Evolutionary conservation across 2,888 invertebrate genomes (phyloP), one percentile per base, ranked within the genome.

Genomic region (Carcina quercana): DNA sequence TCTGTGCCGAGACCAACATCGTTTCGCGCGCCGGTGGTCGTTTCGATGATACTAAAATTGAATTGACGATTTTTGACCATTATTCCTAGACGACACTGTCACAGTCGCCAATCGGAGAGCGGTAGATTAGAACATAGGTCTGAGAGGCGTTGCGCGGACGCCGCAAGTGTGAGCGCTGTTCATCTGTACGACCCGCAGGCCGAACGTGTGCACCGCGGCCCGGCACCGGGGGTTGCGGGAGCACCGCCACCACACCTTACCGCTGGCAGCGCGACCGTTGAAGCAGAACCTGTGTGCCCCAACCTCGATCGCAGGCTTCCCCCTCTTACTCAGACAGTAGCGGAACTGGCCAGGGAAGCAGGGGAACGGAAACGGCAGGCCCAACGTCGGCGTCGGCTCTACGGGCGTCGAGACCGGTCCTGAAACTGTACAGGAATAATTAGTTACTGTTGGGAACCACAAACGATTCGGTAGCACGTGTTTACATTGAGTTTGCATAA

Each of bases 241-340:
- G 46, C 83, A 83, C 0, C 83, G 69, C 83, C 83, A 83, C 83
- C 83, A 82, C 17, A 83, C 82, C 51, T 83, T 83, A 34, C 82
- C 83, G 41, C 82, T 80, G 14, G 82, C 83, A 3, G 83, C 82
- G 26, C 82, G 74, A 3, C 82, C 83, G 49, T 84, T 82, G 53
- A 80, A 82, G 50, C 82, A 84, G 47, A 84, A 84, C 42, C 83
- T 63, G 51, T 83, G 83, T 15, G 83, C 80, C 28, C 82, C 83
- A 37, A 83, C 78, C 48, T 83, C 82, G 37, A 84, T 83, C 15
- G 83, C 82, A 17, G 79, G 80, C 51, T 82, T 82, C 15, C 83
- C 84, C 2, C 83, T 67, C 50, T 83, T 82, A 53, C 82, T 83
- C 46, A 83, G 59, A 42, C 83, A 83, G 59, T 84, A 83, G 2